phyloP scores from a whole-genome alignment of 2,888 invertebrate genomes.

The Agriopis marginaria region DNA sequence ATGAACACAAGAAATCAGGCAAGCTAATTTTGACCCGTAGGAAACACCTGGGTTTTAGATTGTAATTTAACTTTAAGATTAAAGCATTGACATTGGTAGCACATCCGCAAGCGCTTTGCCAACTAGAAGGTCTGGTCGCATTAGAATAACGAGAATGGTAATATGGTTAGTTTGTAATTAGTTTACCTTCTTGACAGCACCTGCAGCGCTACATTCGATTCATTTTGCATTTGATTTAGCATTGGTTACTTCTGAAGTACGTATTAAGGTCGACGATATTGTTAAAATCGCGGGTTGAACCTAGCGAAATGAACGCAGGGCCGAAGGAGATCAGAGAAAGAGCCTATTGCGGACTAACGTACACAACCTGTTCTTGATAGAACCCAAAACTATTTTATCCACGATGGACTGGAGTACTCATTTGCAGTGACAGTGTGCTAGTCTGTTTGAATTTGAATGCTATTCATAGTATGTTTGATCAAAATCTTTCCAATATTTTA shows the following conservation, averaged over 20 bases:
- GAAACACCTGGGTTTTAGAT: constrained; percentile 18
- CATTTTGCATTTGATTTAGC: constrained; percentile 19
- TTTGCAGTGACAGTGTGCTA: too few relatives aligned
- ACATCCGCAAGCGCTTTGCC: constrained; percentile 32
- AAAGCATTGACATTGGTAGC: constrained; percentile 28
- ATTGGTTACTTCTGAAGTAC: background rate
- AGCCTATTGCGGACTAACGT: background rate
- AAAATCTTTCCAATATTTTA: too few relatives aligned
- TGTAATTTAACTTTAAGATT: constrained; percentile 27
- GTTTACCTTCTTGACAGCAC: constrained; percentile 34
- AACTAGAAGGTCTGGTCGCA: constrained; percentile 24
- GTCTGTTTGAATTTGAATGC: too few relatives aligned
- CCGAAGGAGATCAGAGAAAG: too few relatives aligned
- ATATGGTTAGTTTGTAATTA: constrained; percentile 32
- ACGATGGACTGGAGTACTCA: too few relatives aligned
- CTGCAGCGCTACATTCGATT: constrained; percentile 24
- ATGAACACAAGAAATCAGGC: constrained; percentile 7
- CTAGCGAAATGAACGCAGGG: too few relatives aligned
- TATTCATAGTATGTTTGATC: too few relatives aligned
- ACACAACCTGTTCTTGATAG: background rate
- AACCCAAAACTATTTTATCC: too few relatives aligned
- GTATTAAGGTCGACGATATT: too few relatives aligned
- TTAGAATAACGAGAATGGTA: constrained; percentile 38
- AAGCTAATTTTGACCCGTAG: constrained; percentile 1
- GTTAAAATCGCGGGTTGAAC: too few relatives aligned